These are phyloP conservation scores for Littorina saxatilis DNA, from an alignment of 1,140 invertebrate genomes.

Conservation along the genomic window DNA sequence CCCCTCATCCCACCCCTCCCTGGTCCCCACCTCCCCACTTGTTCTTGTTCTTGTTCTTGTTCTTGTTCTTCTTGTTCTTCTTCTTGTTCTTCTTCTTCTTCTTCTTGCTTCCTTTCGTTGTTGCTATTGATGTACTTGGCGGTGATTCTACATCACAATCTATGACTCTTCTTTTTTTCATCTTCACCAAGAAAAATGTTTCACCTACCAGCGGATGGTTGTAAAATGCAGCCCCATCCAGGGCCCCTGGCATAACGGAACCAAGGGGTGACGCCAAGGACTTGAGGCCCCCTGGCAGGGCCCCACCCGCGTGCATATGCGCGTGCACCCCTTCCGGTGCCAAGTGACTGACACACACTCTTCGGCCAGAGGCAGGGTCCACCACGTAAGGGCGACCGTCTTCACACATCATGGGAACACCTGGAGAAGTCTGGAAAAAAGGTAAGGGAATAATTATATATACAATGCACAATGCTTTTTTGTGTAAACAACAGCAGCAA, in stretches of 20 bases:
- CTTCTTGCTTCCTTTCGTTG: too few relatives aligned
- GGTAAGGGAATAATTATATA: background rate
- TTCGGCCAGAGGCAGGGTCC: background rate
- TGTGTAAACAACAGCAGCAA: background rate
- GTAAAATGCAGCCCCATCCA: background rate
- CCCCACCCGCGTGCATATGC: conserved; percentile 3
- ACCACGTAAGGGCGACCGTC: conserved; percentile 6
- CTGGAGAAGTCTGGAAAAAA: conserved; percentile 8
- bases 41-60: too few relatives aligned
- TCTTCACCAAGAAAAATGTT: too few relatives aligned
- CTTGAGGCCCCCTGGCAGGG: conserved; percentile 21
- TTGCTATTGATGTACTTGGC: too few relatives aligned
- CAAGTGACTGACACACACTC: conserved; percentile 3
- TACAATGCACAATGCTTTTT: background rate
- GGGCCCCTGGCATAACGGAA: background rate
- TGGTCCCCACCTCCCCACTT: too few relatives aligned
- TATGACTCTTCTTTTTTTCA: too few relatives aligned
- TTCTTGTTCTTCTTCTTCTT: too few relatives aligned
- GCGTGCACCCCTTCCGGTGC: background rate
- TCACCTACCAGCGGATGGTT: too few relatives aligned
- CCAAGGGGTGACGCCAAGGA: background rate
- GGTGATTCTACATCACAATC: too few relatives aligned
- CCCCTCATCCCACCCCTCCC: too few relatives aligned
- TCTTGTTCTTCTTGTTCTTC: too few relatives aligned
- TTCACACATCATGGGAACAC: conserved; percentile 7